Conservation (phyloP, 2,797 vertebrate species). For the Gallinago stenura region DNA sequence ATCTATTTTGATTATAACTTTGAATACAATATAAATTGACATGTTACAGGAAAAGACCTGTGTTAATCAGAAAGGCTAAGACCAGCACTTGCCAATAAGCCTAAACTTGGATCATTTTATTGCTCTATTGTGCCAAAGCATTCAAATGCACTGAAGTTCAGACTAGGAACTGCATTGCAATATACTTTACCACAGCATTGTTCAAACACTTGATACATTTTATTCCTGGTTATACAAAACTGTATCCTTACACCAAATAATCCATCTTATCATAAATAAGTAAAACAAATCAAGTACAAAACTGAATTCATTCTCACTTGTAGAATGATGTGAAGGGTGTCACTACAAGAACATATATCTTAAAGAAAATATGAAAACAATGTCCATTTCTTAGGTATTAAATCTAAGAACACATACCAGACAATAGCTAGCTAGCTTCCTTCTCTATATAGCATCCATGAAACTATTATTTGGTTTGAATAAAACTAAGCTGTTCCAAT, state of each 20-base stretch:
- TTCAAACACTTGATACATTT: not conserved
- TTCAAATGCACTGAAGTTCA: slow-evolving; percentile 25
- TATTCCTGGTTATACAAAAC: not conserved
- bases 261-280: not conserved
- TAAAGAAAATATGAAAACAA: not conserved
- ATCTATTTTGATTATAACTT: slow-evolving; percentile 38
- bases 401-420: not conserved
- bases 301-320: not conserved
- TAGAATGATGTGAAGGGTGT: not conserved
- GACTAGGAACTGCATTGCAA: slow-evolving; percentile 31
- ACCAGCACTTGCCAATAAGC: not conserved
- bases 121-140: slow-evolving; percentile 33
- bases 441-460: not conserved
- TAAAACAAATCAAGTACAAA: not conserved
- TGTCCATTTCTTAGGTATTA: not conserved
- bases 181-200: not conserved
- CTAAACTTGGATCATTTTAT: not conserved
- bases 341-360: not conserved
- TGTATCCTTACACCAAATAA: not conserved
- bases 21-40: slow-evolving; percentile 55
- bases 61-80: slow-evolving; percentile 30
- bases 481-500: not conserved
- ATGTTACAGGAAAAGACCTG: not conserved
- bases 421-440: not conserved
- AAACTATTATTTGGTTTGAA: not conserved